Percentiles rank a stretch among this genome's conserved stretches.
Evolutionary conservation across 2,888 invertebrate species (phyloP).

Genomic region (Tortricodes alternella): DNA sequence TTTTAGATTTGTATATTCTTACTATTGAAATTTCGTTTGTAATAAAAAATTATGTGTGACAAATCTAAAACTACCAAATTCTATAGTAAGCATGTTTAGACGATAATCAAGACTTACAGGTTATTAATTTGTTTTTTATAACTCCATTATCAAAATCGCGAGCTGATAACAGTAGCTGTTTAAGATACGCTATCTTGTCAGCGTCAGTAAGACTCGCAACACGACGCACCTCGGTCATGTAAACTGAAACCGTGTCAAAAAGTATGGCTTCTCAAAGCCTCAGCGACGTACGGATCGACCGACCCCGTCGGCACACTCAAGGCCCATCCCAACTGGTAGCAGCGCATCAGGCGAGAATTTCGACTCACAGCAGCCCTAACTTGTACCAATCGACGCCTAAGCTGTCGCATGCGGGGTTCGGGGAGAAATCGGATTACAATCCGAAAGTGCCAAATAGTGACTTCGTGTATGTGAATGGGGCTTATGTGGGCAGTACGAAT

Average conservation of each 20-base stretch:
- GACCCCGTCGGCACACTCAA: constrained; percentile 36
- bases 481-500: constrained; percentile 59
- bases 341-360: constrained; percentile 34
- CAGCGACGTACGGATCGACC: constrained; percentile 16
- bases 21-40: no score
- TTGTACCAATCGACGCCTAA: neutral
- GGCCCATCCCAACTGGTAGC: constrained; percentile 30
- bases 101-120: neutral
- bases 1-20: no score
- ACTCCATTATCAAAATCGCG: constrained; percentile 13
- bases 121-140: neutral
- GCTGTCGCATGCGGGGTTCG: neutral
- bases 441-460: constrained; percentile 37
- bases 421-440: neutral
- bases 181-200: neutral
- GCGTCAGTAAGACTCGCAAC: neutral
- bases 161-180: neutral
- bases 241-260: neutral
- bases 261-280: constrained; percentile 8
- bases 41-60: no score
- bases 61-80: no score
- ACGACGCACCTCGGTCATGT: neutral
- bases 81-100: neutral
- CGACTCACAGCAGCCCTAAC: constrained; percentile 35
- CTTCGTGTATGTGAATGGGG: constrained; percentile 65